Conservation (phyloP, 2,113 vertebrate genomes). For the Oenanthe oenanthe region DNA sequence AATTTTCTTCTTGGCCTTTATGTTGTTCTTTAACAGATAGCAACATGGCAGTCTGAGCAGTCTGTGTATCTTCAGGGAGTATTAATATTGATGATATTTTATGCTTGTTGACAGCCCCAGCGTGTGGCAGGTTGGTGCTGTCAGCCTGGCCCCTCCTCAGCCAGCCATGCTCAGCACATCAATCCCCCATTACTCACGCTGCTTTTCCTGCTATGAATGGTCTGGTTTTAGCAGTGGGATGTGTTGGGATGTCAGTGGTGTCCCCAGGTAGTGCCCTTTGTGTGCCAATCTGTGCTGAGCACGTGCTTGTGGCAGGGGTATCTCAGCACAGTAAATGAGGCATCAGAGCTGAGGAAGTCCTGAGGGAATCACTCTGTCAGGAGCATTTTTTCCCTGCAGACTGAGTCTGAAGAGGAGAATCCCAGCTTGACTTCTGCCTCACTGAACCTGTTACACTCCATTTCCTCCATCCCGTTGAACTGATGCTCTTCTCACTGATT, state of each 20-base stretch:
- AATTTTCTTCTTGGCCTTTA: not conserved
- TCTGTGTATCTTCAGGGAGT: not conserved
- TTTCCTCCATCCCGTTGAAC: not conserved
- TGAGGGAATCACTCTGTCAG: not conserved
- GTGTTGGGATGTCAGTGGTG: not conserved
- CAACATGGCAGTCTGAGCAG: not conserved
- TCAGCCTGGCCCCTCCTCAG: slow-evolving; percentile 3
- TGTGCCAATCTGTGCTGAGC: not conserved
- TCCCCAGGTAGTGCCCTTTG: slow-evolving; percentile 53
- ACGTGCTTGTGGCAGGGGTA: accelerated
- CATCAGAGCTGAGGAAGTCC: not conserved
- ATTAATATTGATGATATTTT: not conserved
- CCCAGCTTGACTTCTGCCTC: not conserved
- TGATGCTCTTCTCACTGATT: not conserved
- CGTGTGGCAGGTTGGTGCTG: not conserved
- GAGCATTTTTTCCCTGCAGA: not conserved
- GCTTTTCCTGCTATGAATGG: not conserved
- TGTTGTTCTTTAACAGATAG: not conserved
- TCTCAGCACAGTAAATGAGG: not conserved
- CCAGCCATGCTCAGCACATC: slow-evolving; percentile 12
- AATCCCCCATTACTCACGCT: slow-evolving; percentile 51
- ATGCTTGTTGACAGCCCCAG: not conserved
- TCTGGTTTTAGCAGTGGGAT: slow-evolving; percentile 65
- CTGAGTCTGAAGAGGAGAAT: not conserved
- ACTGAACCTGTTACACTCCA: not conserved